A percentile compares a stretch with the other conserved stretches of the same genome.
phyloP scores from a whole-genome alignment of 2,888 invertebrate genomes.

The Anodontia alba region DNA sequence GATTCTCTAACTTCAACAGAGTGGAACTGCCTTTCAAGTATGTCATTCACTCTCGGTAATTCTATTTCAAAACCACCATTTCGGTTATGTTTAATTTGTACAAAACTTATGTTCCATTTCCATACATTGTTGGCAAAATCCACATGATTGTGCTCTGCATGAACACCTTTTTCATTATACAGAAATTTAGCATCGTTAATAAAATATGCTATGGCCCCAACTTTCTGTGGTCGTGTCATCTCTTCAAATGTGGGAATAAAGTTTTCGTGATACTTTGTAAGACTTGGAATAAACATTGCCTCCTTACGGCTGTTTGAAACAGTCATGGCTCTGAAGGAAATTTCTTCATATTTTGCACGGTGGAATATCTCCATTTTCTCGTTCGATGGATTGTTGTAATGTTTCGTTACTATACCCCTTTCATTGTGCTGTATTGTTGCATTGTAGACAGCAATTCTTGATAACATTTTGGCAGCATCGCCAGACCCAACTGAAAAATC shows the following conservation, averaged over 20 bases:
- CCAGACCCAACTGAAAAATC: slow-evolving; percentile 39
- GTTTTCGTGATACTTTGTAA: slow-evolving; percentile 83
- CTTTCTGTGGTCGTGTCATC: slow-evolving; percentile 89
- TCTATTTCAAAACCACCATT: slow-evolving; percentile 94
- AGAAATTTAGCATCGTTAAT: slow-evolving; percentile 93
- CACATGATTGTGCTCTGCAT: slow-evolving; percentile 95
- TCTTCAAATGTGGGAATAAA: slow-evolving; percentile 83
- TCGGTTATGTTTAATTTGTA: slow-evolving; percentile 93
- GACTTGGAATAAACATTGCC: slow-evolving; percentile 83
- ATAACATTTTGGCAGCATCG: slow-evolving; percentile 28
- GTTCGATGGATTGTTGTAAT: slow-evolving; percentile 84
- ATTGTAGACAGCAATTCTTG: slow-evolving; percentile 68
- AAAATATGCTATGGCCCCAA: slow-evolving; percentile 90
- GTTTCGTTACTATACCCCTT: slow-evolving; percentile 81
- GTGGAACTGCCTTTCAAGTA: slow-evolving; percentile 86
- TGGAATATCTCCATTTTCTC: slow-evolving; percentile 82
- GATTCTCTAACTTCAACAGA: slow-evolving; percentile 94
- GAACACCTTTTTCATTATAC: slow-evolving; percentile 93
- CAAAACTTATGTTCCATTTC: slow-evolving; percentile 96
- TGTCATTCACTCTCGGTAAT: slow-evolving; percentile 92
- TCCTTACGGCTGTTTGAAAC: slow-evolving; percentile 75
- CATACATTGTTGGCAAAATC: slow-evolving; percentile 98
- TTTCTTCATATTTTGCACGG: slow-evolving; percentile 78
- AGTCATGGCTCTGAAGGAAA: slow-evolving; percentile 73
- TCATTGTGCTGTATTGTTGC: slow-evolving; percentile 75